Conservation (phyloP, 2,797 vertebrate genomes). For the Steatocranus sp. region DNA sequence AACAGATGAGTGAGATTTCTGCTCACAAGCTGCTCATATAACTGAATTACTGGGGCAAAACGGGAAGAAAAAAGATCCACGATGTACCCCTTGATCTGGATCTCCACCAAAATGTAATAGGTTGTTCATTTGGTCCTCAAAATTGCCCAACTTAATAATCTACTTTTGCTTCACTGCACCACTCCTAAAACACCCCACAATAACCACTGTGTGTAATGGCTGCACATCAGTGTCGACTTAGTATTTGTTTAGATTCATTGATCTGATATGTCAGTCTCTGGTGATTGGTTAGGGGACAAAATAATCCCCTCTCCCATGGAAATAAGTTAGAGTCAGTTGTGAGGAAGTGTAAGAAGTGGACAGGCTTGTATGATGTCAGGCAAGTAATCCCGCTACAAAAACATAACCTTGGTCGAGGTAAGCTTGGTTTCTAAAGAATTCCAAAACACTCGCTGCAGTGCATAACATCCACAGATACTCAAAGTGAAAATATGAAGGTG, state of each 20-base stretch:
- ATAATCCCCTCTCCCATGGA: background rate
- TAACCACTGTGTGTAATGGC: background rate
- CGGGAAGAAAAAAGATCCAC: background rate
- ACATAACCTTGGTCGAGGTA: background rate
- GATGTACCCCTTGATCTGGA: background rate
- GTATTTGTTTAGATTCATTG: background rate
- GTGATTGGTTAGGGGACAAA: background rate
- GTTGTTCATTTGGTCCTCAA: background rate
- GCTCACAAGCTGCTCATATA: background rate
- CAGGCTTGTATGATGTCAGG: background rate
- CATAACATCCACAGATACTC: background rate
- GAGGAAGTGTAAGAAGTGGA: background rate
- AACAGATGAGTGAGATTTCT: background rate
- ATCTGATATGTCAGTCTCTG: background rate
- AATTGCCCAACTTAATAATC: background rate
- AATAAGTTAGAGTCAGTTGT: background rate
- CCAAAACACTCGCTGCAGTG: background rate
- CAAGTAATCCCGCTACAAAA: background rate
- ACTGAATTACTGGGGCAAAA: background rate
- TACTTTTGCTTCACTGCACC: background rate
- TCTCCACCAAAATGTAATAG: background rate
- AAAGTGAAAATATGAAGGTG: background rate
- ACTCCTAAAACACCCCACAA: background rate
- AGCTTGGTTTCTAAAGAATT: background rate
- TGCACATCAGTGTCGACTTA: background rate